These are phyloP conservation scores for Sinohyriopsis cumingii DNA, from an alignment of 2,888 invertebrate genomes.

Conservation along the genomic window DNA sequence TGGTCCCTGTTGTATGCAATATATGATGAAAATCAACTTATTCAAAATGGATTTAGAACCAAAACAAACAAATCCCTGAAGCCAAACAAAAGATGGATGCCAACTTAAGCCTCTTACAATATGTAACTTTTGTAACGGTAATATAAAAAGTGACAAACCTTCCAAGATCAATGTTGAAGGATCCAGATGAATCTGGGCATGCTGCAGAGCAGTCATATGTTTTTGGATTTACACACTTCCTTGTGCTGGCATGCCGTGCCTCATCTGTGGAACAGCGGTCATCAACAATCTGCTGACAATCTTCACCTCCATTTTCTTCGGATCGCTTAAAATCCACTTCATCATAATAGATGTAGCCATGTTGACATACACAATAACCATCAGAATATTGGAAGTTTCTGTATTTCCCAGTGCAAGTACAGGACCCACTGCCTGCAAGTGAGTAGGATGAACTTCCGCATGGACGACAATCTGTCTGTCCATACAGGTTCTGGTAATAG, in stretches of 20 bases:
- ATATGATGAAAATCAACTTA: too few species aligned
- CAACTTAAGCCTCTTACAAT: too few species aligned
- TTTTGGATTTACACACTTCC: constrained; percentile 50
- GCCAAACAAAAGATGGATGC: too few species aligned
- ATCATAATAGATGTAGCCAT: constrained; percentile 65
- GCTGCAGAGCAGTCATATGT: constrained; percentile 46
- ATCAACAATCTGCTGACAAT: constrained; percentile 64
- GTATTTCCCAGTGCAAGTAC: constrained; percentile 61
- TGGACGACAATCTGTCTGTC: constrained; percentile 53
- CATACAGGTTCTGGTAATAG: constrained; percentile 55
- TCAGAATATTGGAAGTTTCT: constrained; percentile 61
- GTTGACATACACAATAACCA: constrained; percentile 59
- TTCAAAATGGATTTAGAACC: too few species aligned
- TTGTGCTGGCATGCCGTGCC: constrained; percentile 40
- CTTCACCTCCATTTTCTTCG: constrained; percentile 44
- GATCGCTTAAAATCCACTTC: constrained; percentile 42
- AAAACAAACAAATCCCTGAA: too few species aligned
- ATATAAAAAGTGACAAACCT: constrained; percentile 18
- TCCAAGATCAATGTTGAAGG: constrained; percentile 35
- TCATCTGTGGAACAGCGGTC: constrained; percentile 47
- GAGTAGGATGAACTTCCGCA: constrained; percentile 63
- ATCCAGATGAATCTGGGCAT: constrained; percentile 44
- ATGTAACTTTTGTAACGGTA: background rate
- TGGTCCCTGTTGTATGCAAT: too few species aligned
- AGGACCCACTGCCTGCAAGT: constrained; percentile 42